Percentiles rank a stretch among this genome's conserved stretches.
These are phyloP conservation scores for Sinocyclocheilus grahami DNA, from an alignment of 2,113 vertebrate genomes.

Conservation along the genomic window DNA sequence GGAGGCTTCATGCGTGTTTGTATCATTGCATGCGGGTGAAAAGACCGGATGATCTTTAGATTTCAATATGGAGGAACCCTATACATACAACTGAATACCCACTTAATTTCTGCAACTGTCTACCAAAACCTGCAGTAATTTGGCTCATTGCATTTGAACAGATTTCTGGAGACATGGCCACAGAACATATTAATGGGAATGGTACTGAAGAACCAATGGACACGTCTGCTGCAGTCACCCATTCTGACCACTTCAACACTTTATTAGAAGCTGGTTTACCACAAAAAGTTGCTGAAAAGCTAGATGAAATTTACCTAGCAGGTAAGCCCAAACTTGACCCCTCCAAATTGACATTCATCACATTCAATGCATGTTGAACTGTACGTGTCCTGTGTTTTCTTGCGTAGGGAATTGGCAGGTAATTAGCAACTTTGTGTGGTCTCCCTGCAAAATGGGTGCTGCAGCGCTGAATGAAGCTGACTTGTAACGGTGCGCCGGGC, in stretches of 20 bases:
- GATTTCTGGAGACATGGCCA: slow-evolving; percentile 95
- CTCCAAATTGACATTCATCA: slow-evolving; percentile 13
- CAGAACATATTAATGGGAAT: slow-evolving; percentile 98
- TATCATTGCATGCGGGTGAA: background rate
- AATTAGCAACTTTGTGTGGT: slow-evolving; percentile 87
- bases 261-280: slow-evolving; percentile 94
- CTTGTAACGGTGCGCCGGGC: background rate
- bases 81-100: background rate
- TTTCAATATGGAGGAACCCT: background rate
- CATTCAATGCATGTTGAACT: slow-evolving; percentile 57
- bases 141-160: slow-evolving; percentile 82
- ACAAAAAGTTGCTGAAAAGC: slow-evolving; percentile 96
- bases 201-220: slow-evolving; percentile 98
- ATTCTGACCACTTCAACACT: slow-evolving; percentile 93
- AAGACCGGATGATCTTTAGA: background rate
- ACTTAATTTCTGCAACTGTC: slow-evolving; percentile 12
- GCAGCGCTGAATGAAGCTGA: slow-evolving; percentile 59
- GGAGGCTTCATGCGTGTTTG: background rate
- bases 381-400: slow-evolving; percentile 65
- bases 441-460: slow-evolving; percentile 80
- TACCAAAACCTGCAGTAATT: slow-evolving; percentile 73
- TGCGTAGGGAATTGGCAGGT: slow-evolving; percentile 71
- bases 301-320: slow-evolving; percentile 98
- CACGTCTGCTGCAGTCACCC: slow-evolving; percentile 86
- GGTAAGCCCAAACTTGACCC: slow-evolving; percentile 77